These are phyloP conservation scores for Torymus texanus DNA, from an alignment of 2,888 invertebrate genomes.

Conservation along the genomic window DNA sequence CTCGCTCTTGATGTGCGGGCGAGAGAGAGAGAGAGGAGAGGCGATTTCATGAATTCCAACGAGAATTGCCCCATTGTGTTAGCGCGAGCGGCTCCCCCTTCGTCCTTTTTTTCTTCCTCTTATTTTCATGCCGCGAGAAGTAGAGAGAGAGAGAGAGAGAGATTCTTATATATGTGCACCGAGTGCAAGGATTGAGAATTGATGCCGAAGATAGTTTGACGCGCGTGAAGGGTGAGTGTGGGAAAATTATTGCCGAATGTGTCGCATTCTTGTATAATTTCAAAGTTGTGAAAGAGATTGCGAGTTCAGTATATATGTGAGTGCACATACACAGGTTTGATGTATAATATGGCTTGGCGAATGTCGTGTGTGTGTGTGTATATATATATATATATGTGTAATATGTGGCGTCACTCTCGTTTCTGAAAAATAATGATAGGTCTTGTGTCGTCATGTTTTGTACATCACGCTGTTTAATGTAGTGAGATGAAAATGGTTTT, in stretches of 20 bases:
- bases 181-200: neutral
- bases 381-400: too few species aligned
- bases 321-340: too few species aligned
- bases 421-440: too few species aligned
- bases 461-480: too few species aligned
- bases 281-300: neutral
- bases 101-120: neutral
- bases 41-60: constrained; percentile 52
- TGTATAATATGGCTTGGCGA: too few species aligned
- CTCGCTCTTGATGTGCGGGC: neutral
- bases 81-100: neutral
- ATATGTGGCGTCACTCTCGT: too few species aligned
- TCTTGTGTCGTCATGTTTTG: too few species aligned
- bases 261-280: constrained; percentile 41
- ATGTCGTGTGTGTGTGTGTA: too few species aligned
- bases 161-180: too few species aligned
- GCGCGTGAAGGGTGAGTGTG: neutral
- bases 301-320: too few species aligned
- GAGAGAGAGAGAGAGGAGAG: neutral
- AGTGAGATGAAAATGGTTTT: too few species aligned
- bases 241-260: constrained; percentile 14
- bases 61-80: constrained; percentile 49
- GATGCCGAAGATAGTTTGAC: constrained; percentile 8
- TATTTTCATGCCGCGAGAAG: neutral
- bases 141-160: too few species aligned